Percentiles rank a stretch among this genome's conserved stretches.
Conservation (phyloP, 2,888 invertebrate species). For the Aphodius sticticus region DNA sequence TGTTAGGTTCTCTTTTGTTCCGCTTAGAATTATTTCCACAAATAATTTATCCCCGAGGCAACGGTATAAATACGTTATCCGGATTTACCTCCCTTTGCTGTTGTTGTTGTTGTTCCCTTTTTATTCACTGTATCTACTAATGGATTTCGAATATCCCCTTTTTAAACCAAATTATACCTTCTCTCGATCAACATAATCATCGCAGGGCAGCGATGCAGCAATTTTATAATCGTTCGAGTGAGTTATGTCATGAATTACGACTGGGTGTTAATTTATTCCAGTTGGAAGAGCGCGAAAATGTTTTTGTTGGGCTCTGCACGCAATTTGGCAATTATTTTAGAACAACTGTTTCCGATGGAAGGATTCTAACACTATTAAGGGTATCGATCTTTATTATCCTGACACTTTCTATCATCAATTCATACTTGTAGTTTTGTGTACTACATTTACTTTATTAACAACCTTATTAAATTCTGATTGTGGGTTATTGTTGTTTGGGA, state of each 20-base stretch:
- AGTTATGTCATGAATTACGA: not conserved
- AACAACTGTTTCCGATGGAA: not conserved
- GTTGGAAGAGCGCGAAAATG: not conserved
- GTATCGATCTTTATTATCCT: not conserved
- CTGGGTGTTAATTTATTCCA: not conserved
- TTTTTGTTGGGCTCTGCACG: not conserved
- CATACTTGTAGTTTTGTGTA: no score
- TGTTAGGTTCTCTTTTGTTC: slow-evolving; percentile 4
- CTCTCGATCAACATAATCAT: not conserved
- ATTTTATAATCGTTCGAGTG: not conserved
- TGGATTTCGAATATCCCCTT: not conserved
- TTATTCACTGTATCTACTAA: not conserved
- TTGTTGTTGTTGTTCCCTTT: not conserved
- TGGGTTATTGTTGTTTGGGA: not conserved
- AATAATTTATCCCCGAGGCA: not conserved
- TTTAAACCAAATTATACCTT: not conserved
- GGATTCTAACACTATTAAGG: not conserved
- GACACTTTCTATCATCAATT: not conserved
- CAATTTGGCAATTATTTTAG: not conserved
- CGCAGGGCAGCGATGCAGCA: not conserved
- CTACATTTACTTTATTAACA: not conserved
- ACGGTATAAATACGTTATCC: not conserved
- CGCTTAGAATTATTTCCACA: slow-evolving; percentile 4
- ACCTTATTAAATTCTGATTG: not conserved
- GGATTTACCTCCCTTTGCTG: not conserved